A percentile compares a stretch with the other conserved stretches of the same genome.
phyloP scores from a whole-genome alignment of 23 tunicate species.

The Aplidium turbinatum region DNA sequence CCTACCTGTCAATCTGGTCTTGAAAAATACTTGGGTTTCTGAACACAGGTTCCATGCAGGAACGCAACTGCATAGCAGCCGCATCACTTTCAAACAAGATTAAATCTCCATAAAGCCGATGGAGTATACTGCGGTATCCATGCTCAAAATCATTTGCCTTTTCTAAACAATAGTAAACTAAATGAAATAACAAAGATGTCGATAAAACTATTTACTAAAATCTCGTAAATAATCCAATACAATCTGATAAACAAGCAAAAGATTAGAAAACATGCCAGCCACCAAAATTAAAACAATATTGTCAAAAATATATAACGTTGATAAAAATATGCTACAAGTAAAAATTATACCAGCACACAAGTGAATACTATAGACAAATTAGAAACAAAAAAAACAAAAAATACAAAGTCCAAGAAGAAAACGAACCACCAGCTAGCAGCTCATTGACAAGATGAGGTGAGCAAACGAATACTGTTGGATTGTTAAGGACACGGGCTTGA shows the following conservation, averaged over 20 bases:
- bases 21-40: conserved; percentile 21
- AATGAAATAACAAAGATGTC: background rate
- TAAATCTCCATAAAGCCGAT: conserved; percentile 63
- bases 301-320: background rate
- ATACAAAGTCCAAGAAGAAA: too few relatives aligned
- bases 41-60: conserved; percentile 46
- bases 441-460: conserved; percentile 46
- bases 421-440: conserved; percentile 22
- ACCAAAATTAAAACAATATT: background rate
- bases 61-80: conserved; percentile 33
- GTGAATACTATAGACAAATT: background rate
- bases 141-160: conserved; percentile 50
- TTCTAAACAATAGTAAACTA: conserved; percentile 3
- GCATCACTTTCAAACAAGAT: conserved; percentile 63
- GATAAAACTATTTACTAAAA: too few relatives aligned
- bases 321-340: background rate
- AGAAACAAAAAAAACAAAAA: background rate
- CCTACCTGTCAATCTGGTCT: conserved; percentile 11
- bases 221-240: too few relatives aligned
- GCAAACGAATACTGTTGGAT: conserved; percentile 62
- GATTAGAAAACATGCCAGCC: background rate
- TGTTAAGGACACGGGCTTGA: conserved; percentile 49
- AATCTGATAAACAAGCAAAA: too few relatives aligned
- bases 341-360: background rate
- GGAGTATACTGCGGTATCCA: conserved; percentile 59